Conservation (phyloP, 2,797 vertebrate genomes). For the Alcedo quadribrachys region DNA sequence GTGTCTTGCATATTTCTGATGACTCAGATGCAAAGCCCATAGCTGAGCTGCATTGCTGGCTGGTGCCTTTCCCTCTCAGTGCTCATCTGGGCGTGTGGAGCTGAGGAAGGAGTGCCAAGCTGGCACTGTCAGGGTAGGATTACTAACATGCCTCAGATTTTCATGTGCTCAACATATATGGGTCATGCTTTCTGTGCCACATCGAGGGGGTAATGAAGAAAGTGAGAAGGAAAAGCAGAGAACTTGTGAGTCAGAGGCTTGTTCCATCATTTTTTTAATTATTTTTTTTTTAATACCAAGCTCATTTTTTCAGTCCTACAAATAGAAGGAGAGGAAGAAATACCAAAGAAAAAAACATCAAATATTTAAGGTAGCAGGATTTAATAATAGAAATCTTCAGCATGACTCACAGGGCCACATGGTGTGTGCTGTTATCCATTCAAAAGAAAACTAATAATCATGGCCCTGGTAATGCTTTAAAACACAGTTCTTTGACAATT, state of each 20-base stretch:
- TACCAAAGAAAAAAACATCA: slow-evolving; percentile 30
- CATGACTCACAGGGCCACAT: neutral
- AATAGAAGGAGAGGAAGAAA: slow-evolving; percentile 14
- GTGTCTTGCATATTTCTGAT: slow-evolving; percentile 52
- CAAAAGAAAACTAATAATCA: slow-evolving; percentile 17
- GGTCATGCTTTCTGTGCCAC: slow-evolving; percentile 4
- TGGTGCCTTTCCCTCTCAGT: slow-evolving; percentile 64
- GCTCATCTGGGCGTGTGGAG: slow-evolving; percentile 39
- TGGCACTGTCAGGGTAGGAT: slow-evolving; percentile 63
- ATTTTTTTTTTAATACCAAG: neutral
- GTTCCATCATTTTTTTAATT: neutral
- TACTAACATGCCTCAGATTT: slow-evolving; percentile 57
- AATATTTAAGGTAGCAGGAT: slow-evolving; percentile 28
- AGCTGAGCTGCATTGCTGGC: slow-evolving; percentile 58
- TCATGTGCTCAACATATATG: slow-evolving; percentile 24
- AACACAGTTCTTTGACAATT: neutral
- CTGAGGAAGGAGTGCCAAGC: slow-evolving; percentile 56
- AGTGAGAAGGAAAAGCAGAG: neutral
- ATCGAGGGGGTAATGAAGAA: neutral
- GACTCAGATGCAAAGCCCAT: slow-evolving; percentile 59
- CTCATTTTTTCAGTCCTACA: neutral
- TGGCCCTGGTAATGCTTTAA: neutral
- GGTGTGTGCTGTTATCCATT: neutral
- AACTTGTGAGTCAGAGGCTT: slow-evolving; percentile 15
- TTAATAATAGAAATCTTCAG: slow-evolving; percentile 32